Conservation (phyloP, 2,113 vertebrate genomes). For the Grammomys surdaster region DNA sequence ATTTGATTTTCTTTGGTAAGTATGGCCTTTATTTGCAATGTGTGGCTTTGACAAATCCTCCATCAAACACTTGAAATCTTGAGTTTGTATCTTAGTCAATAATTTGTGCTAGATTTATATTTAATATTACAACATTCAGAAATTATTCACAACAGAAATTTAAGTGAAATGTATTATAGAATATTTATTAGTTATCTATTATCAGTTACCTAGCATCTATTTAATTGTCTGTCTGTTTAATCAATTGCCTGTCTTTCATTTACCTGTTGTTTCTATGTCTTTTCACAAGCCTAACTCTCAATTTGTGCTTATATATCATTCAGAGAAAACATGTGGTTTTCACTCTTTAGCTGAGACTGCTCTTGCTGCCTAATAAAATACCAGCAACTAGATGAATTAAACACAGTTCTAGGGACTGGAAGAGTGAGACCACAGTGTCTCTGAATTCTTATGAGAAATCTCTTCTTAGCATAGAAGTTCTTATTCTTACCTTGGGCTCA, state of each 20-base stretch:
- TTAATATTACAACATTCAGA: neutral
- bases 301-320: neutral
- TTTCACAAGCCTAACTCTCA: neutral
- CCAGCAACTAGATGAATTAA: neutral
- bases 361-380: neutral
- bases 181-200: neutral
- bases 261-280: neutral
- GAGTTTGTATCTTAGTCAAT: conserved; percentile 5
- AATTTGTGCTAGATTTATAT: neutral
- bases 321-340: neutral
- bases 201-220: neutral
- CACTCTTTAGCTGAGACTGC: neutral
- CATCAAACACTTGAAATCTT: conserved; percentile 36
- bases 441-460: neutral
- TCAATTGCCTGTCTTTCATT: neutral
- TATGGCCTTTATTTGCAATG: neutral
- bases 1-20: neutral
- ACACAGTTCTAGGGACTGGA: neutral
- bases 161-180: neutral
- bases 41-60: neutral
- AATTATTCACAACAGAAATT: neutral
- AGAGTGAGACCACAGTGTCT: neutral
- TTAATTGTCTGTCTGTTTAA: neutral
- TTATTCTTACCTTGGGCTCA: neutral
- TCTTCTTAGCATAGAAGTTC: neutral